Evolutionary conservation across 64 coral and sea anemone species (phyloP).

Genomic region (Dendronephthya gigantea): DNA sequence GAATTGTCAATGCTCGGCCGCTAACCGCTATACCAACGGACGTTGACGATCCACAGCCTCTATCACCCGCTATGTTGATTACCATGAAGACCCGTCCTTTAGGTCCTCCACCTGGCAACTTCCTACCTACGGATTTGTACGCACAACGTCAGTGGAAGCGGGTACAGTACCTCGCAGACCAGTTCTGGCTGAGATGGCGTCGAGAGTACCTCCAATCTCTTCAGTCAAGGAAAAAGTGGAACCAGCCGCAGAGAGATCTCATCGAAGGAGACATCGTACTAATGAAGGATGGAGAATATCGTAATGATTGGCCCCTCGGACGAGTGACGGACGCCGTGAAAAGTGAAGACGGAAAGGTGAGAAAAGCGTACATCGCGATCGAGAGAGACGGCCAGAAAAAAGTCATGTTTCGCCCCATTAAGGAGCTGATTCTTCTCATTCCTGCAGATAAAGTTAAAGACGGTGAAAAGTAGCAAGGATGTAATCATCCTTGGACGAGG

Average conservation of each 20-base stretch:
- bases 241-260: background rate
- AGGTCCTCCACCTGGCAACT: background rate
- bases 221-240: background rate
- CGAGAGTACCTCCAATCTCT: background rate
- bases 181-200: background rate
- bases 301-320: background rate
- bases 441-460: background rate
- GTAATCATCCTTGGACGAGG: slow-evolving; percentile 1
- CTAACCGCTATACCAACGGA: background rate
- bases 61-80: background rate
- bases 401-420: background rate
- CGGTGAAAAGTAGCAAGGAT: slow-evolving; percentile 5
- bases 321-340: background rate
- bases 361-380: background rate
- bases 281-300: slow-evolving; percentile 13
- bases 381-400: background rate
- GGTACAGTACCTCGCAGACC: too few species aligned
- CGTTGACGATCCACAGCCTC: background rate
- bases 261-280: background rate
- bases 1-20: background rate
- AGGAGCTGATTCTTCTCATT: background rate
- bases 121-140: background rate
- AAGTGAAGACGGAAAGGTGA: background rate
- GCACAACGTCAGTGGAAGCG: background rate
- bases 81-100: too few species aligned